phyloP scores from a whole-genome alignment of 2,797 vertebrate genomes.

The Clarias laeviceps region DNA sequence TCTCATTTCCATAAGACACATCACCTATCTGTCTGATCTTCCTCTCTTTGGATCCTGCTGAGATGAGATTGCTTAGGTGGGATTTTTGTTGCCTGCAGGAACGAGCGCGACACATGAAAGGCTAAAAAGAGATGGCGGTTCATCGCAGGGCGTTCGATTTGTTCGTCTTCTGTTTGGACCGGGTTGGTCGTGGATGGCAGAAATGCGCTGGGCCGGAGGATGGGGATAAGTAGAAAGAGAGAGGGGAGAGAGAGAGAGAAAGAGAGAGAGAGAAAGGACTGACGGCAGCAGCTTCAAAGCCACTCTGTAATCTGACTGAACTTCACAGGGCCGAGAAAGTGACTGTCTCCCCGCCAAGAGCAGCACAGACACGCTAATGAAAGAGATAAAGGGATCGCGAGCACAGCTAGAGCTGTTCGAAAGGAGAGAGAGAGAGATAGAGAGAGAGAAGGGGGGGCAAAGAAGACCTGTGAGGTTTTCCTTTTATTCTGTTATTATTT shows the following conservation, averaged over 20 bases:
- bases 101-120: constrained; percentile 79
- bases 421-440: constrained; percentile 35
- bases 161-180: constrained; percentile 82
- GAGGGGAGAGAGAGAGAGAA: neutral
- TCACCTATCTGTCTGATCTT: constrained; percentile 55
- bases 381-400: constrained; percentile 96
- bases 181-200: constrained; percentile 90
- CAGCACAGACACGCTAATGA: constrained; percentile 91
- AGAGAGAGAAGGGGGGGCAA: constrained; percentile 44
- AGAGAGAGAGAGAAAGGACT: neutral
- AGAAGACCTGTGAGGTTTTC: constrained; percentile 80
- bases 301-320: constrained; percentile 97
- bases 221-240: constrained; percentile 70
- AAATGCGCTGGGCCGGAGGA: constrained; percentile 90
- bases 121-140: constrained; percentile 82
- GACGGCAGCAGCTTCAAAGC: constrained; percentile 91
- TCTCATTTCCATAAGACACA: constrained; percentile 51
- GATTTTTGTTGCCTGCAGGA: constrained; percentile 61
- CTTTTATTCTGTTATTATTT: constrained; percentile 83
- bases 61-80: constrained; percentile 89
- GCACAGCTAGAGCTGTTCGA: constrained; percentile 82
- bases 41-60: constrained; percentile 73
- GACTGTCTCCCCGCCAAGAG: constrained; percentile 95
- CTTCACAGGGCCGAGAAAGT: constrained; percentile 97
- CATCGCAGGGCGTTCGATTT: constrained; percentile 86